phyloP scores from a whole-genome alignment of 2,113 vertebrate genomes.

The Mesocricetus auratus region DNA sequence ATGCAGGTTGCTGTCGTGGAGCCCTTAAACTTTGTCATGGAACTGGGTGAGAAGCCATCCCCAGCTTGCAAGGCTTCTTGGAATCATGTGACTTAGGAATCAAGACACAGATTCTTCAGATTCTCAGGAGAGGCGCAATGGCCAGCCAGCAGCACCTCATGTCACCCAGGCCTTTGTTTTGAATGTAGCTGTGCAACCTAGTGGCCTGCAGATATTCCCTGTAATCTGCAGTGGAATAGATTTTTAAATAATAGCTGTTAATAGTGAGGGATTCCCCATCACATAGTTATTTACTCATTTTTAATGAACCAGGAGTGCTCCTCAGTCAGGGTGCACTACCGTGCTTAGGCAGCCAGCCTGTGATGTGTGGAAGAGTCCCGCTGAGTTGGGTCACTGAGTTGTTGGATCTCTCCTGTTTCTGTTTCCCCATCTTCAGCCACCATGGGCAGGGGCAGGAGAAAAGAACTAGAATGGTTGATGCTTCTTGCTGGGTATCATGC shows the following conservation, averaged over 20 bases:
- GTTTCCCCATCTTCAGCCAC: not conserved
- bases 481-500: not conserved
- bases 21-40: not conserved
- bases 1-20: not conserved
- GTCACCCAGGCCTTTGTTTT: not conserved
- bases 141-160: not conserved
- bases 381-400: not conserved
- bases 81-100: not conserved
- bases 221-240: not conserved
- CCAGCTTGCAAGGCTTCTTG: constrained; percentile 2
- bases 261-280: not conserved
- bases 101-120: constrained; percentile 22
- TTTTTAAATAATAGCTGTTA: not conserved
- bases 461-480: not conserved
- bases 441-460: not conserved
- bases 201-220: not conserved
- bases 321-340: not conserved
- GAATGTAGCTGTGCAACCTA: not conserved
- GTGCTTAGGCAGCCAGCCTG: not conserved
- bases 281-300: not conserved
- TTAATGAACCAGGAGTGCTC: not conserved
- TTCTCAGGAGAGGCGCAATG: not conserved
- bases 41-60: not conserved
- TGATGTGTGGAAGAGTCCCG: not conserved
- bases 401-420: not conserved